Conservation (phyloP, 2,113 vertebrate genomes). For the Pelusios castaneus region DNA sequence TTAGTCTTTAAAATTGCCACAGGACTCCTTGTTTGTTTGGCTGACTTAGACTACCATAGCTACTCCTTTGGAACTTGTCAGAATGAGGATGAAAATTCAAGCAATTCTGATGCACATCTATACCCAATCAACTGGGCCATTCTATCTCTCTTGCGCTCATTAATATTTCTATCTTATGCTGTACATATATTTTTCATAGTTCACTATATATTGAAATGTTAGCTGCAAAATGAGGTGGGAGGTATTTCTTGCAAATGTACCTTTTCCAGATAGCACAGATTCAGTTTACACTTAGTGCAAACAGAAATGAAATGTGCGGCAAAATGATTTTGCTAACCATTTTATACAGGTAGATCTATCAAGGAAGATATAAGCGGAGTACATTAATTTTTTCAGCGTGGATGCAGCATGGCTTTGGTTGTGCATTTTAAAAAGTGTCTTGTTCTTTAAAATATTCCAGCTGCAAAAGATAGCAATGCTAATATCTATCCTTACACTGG, state of each 20-base stretch:
- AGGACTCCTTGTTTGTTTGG: too few species aligned
- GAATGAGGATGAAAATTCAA: neutral
- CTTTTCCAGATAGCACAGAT: neutral
- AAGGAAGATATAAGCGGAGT: neutral
- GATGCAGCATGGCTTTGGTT: neutral
- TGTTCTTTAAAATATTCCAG: neutral
- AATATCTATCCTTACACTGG: neutral
- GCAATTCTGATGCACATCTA: neutral
- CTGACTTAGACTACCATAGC: too few species aligned
- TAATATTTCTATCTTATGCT: neutral
- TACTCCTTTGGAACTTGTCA: too few species aligned
- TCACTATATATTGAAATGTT: neutral
- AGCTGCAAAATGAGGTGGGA: neutral
- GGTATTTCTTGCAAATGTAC: neutral
- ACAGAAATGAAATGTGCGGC: neutral
- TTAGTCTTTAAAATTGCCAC: too few species aligned
- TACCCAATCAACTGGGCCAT: neutral
- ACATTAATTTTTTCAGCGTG: neutral
- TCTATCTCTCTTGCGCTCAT: neutral
- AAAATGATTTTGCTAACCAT: neutral
- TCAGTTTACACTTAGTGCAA: neutral
- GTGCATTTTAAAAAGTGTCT: conserved; percentile 9
- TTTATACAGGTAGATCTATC: neutral
- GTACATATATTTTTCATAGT: neutral
- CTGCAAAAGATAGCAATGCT: neutral